Conservation (phyloP, 1,140 invertebrate genomes). For the Lepidotrigona ventralis region DNA sequence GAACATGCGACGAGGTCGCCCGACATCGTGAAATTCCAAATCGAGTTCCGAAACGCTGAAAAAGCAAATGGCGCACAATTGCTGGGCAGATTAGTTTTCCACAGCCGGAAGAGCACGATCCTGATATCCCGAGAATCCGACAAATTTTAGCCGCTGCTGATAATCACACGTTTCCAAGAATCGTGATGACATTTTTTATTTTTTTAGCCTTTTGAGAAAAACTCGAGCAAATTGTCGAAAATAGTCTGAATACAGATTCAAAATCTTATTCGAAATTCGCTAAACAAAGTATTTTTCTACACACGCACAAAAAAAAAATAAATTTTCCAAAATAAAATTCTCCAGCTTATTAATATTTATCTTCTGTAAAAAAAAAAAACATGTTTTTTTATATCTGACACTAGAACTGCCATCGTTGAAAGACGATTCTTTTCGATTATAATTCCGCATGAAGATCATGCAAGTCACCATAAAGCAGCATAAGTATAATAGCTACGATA, state of each 20-base stretch:
- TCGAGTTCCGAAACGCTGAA: not conserved
- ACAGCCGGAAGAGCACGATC: constrained; percentile 10
- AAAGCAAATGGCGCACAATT: constrained; percentile 23
- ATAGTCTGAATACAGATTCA: no score
- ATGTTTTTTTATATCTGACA: no score
- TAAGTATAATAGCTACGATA: not conserved
- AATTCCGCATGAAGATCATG: fast-evolving
- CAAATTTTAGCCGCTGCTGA: not conserved
- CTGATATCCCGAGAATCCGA: constrained; percentile 5
- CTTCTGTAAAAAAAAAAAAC: no score
- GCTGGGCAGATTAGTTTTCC: constrained; percentile 37
- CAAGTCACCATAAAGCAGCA: not conserved
- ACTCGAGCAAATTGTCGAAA: not conserved
- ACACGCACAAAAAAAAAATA: no score
- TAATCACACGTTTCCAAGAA: constrained; percentile 31
- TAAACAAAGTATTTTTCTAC: no score
- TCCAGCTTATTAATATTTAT: no score
- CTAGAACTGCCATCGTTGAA: not conserved
- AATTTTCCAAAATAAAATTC: no score
- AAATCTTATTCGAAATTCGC: no score
- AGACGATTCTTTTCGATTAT: not conserved
- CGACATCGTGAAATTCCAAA: not conserved
- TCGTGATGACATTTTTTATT: no score
- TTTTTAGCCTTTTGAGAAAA: not conserved
- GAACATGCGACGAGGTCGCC: not conserved